Conservation (phyloP, 64 coral and sea anemone species). For the Stylophora pistillata region DNA sequence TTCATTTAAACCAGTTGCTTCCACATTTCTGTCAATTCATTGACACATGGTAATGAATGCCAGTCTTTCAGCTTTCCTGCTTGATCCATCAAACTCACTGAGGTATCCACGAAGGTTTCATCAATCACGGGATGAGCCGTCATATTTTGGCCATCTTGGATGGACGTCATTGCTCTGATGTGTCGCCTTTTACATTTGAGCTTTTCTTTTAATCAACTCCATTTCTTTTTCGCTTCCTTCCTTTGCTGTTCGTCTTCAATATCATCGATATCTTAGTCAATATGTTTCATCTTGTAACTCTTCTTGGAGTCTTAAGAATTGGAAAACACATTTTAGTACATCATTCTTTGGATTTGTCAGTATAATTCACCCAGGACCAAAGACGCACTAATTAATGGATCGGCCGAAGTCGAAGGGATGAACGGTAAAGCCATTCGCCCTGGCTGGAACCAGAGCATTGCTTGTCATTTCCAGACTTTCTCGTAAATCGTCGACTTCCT, state of each 20-base stretch:
- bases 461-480: background rate
- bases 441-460: background rate
- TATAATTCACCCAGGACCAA: too few species aligned
- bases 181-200: slow-evolving; percentile 1
- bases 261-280: background rate
- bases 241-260: background rate
- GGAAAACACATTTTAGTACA: slow-evolving; percentile 28
- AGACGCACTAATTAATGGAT: background rate
- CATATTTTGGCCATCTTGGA: slow-evolving; percentile 4
- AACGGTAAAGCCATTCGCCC: background rate
- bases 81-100: background rate
- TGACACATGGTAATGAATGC: background rate
- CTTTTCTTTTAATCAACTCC: background rate
- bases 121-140: slow-evolving; percentile 8
- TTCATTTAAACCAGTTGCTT: background rate
- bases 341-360: slow-evolving; percentile 37
- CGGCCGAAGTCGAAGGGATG: too few species aligned
- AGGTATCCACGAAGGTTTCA: background rate
- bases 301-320: background rate
- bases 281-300: slow-evolving; percentile 33
- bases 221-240: background rate
- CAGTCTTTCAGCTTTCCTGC: background rate
- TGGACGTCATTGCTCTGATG: slow-evolving; percentile 24
- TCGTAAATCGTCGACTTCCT: background rate
- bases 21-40: slow-evolving; percentile 28